Base-by-base conservation (phyloP, 2,113 vertebrate genomes). In the Garra rufa region DNA sequence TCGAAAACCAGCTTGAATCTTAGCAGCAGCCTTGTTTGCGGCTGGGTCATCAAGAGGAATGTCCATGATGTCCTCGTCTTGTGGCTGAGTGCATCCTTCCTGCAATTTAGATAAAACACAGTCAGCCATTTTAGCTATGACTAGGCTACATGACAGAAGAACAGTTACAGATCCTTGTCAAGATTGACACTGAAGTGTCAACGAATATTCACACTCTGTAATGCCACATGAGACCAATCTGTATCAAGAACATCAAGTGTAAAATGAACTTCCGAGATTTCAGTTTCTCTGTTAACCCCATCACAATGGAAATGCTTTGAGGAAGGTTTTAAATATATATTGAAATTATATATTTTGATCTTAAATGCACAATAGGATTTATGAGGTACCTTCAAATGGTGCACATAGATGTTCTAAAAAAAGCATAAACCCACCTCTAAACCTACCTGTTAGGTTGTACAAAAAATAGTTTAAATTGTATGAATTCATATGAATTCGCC, bases 1-100 rank as follows among this genome's bases (percentile, higher is more conserved):
- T 21, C 98, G 97, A 92, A 99, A 99, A 88, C 98, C 98, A 0
- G 98, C 98, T 92, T 99, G 98, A 94, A 99, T 99, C 92, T 99
- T 99, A 92, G 98, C 96, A 0, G 98, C 98, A 0, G 98, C 98
- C 14, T 98, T 97, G 80, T 99, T 99, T 90, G 98, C 98, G n/a
- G 97, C 96, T 0, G 98, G 98, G 80, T 99, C 98, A 38, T 99
- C 98, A 91, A 99, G 91, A 0, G 97, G 97, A 90, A 99, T 99
- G 93, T 99, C 98, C 94, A 99, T 94, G 91, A 98, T 97, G 92
- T 99, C 98, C 86, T 99, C 97, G 76, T 97, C 94, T 83, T 94
- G 97, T 85, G 94, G 93, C 85, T 97, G 96, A 87, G 92, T 95
- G 94, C 97, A 97, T 85, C 96, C 97, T 89, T 98, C 97, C 97